Evolutionary conservation across 1,140 invertebrate genomes (phyloP), one percentile per base, ranked within the genome.

Genomic region (Caenorhabditis briggsae): DNA sequence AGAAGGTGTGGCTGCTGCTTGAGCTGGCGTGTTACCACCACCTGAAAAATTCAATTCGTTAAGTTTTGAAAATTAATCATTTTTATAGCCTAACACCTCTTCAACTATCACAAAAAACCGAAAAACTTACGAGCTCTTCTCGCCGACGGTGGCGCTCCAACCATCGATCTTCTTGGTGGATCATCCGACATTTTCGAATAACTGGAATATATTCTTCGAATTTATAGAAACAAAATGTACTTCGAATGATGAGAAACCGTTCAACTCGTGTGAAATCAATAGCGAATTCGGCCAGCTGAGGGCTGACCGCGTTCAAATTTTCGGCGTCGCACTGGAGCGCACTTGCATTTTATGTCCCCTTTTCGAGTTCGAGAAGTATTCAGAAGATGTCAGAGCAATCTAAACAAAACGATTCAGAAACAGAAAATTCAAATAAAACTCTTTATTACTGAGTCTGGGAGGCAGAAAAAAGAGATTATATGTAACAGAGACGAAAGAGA

Each of bases 91-190:
- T 2, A 18, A 58, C 8, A n/a, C 8, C n/a, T 8, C n/a, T 2
- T 8, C n/a, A 8, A n/a, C 18, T 58, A 5, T 58, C 20, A 0
- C 16, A 58, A 58, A 58, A 58, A 8, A 14, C 5, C 2, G 8
- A 5, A 20, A 74, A 74, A 74, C 70, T 78, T 23, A 78, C 70
- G 70, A 18, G 46, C 70, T 78, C 70, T 78, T 78, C 70, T 78
- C 18, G 82, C 14, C n/a, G 87, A 85, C 18, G 87, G 87, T 16
- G 33, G 33, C 33, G 50, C 82, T 46, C 87, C 87, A 43, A 88
- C 84, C 65, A 86, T 82, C 16, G 87, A 88, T 50, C 78, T 70
- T 25, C 87, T 74, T 16, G 88, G 46, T 11, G 88, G 46, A 7
- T 55, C 56, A 11, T 86, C 85, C 8, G 46, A n/a, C 70, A 78